These are phyloP conservation scores for Dendrolimus punctatus DNA, from an alignment of 1,140 invertebrate genomes.

Conservation along the genomic window DNA sequence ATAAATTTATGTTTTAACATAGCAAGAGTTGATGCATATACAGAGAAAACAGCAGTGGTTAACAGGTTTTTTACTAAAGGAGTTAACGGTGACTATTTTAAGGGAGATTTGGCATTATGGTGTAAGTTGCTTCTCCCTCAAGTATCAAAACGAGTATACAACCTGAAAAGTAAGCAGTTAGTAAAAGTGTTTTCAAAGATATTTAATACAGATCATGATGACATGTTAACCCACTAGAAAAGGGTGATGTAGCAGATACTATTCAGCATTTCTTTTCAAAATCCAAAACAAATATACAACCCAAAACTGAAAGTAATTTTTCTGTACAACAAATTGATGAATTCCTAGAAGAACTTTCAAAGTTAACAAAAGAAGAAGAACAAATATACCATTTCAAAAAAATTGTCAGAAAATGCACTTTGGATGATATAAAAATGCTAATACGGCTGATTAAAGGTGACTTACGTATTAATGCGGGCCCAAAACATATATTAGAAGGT, in stretches of 20 bases:
- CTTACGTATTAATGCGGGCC: constrained; percentile 91
- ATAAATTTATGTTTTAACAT: constrained; percentile 83
- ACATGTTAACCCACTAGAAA: constrained; percentile 90
- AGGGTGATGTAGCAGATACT: constrained; percentile 93
- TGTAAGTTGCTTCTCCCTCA: constrained; percentile 88
- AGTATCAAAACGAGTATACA: constrained; percentile 88
- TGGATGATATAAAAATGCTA: constrained; percentile 89
- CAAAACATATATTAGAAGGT: constrained; percentile 91
- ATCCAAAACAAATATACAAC: constrained; percentile 72
- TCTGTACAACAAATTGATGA: constrained; percentile 85
- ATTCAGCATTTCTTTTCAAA: constrained; percentile 85
- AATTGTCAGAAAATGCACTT: constrained; percentile 84
- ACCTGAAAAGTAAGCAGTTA: constrained; percentile 93
- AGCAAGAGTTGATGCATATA: constrained; percentile 83
- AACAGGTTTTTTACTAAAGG: constrained; percentile 80
- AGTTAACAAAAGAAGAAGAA: constrained; percentile 89
- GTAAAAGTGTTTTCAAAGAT: constrained; percentile 91
- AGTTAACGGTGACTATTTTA: constrained; percentile 77
- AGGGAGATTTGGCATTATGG: constrained; percentile 87
- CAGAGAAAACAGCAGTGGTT: constrained; percentile 85
- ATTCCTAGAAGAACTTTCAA: constrained; percentile 81
- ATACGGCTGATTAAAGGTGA: constrained; percentile 93
- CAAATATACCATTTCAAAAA: constrained; percentile 84
- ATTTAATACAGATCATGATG: constrained; percentile 80
- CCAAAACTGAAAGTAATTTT: constrained; percentile 79